Conservation (phyloP, 2,113 vertebrate species). For the Megaceryle maxima region DNA sequence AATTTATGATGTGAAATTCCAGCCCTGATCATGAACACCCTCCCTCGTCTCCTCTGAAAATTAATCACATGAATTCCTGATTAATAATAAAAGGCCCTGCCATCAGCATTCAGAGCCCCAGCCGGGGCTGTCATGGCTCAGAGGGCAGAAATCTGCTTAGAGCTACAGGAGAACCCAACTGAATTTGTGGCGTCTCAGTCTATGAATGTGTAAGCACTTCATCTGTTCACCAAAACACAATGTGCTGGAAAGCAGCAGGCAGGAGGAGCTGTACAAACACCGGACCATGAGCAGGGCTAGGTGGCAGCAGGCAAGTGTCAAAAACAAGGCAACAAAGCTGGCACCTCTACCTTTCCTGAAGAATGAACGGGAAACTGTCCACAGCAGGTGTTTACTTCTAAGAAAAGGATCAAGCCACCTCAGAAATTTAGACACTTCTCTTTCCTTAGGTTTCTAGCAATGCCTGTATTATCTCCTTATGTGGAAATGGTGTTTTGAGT, state of each 20-base stretch:
- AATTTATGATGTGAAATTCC: conserved; percentile 72
- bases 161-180: conserved; percentile 78
- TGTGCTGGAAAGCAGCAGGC: conserved; percentile 22
- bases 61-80: conserved; percentile 79
- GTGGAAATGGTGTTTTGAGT: not conserved
- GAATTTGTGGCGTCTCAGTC: conserved; percentile 83
- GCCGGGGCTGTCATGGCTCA: conserved; percentile 80
- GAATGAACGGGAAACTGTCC: not conserved
- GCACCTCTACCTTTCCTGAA: not conserved
- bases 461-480: not conserved
- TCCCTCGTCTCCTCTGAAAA: conserved; percentile 68
- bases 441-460: not conserved
- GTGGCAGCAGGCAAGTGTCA: not conserved
- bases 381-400: not conserved
- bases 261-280: not conserved
- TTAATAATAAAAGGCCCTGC: conserved; percentile 77
- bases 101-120: conserved; percentile 80
- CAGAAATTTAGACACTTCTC: not conserved
- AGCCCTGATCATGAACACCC: conserved; percentile 60
- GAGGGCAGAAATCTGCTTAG: conserved; percentile 83
- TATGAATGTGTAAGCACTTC: conserved; percentile 86
- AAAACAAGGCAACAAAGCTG: not conserved
- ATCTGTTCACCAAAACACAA: conserved; percentile 73
- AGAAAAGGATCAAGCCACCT: not conserved
- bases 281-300: not conserved